Conservation (phyloP, 2,888 invertebrate species). For the Meganola albula region DNA sequence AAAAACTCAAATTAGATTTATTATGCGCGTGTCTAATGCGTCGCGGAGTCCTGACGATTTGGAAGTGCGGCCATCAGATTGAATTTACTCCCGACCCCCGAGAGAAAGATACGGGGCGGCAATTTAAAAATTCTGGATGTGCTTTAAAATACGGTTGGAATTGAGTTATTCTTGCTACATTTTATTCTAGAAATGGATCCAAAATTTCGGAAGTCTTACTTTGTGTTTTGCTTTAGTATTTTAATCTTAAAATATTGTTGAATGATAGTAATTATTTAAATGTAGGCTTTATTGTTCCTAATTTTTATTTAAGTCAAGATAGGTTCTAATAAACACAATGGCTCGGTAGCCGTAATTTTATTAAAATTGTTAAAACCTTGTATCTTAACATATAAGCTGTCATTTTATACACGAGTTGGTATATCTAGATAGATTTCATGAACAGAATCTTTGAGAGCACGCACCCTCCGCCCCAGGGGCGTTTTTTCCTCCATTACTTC, state of each 20-base stretch:
- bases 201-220: no score
- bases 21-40: constrained; percentile 54
- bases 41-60: constrained; percentile 66
- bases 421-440: constrained; percentile 23
- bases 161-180: not conserved
- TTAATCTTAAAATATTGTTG: no score
- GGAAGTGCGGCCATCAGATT: constrained; percentile 70
- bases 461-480: constrained; percentile 45
- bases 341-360: no score
- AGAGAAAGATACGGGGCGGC: constrained; percentile 43
- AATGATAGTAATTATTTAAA: no score
- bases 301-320: no score
- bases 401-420: constrained; percentile 19
- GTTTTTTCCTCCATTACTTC: constrained; percentile 66
- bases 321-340: no score
- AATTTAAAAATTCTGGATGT: constrained; percentile 17
- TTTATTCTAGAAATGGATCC: no score
- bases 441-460: constrained; percentile 26
- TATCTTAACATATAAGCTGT: no score
- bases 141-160: constrained; percentile 6
- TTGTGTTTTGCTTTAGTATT: no score
- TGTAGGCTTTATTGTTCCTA: no score
- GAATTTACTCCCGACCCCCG: constrained; percentile 62
- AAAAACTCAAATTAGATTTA: constrained; percentile 68
- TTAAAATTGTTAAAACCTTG: no score